Evolutionary conservation across 2,797 vertebrate genomes (phyloP).

Genomic region (Lacerta viridis): DNA sequence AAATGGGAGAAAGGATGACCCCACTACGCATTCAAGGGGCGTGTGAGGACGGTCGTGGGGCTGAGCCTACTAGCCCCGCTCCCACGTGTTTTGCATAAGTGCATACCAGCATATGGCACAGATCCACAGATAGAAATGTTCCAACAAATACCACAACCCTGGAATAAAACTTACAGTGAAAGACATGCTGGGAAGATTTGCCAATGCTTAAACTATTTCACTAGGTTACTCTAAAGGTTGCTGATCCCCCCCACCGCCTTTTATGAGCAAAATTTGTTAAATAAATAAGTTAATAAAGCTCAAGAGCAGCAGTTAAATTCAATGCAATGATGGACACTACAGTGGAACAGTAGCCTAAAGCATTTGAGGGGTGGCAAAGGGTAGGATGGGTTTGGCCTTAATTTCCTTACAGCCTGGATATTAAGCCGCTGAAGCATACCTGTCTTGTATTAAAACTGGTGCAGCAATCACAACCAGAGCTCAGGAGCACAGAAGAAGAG

Average conservation of each 20-base stretch:
- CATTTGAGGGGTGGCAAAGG: background rate
- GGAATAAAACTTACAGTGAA: background rate
- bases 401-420: background rate
- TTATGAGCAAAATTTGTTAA: background rate
- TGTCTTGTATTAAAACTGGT: background rate
- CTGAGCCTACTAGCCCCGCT: background rate
- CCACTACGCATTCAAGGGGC: background rate
- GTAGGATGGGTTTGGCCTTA: background rate
- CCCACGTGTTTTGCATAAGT: background rate
- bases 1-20: background rate
- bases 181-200: background rate
- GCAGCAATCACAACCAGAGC: background rate
- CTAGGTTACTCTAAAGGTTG: background rate
- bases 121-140: background rate
- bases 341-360: background rate
- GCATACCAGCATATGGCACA: too few relatives aligned
- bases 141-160: background rate
- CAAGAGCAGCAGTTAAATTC: background rate
- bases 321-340: background rate
- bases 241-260: background rate
- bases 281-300: background rate
- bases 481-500: background rate
- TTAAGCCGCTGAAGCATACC: background rate
- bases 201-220: background rate
- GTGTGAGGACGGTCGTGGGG: background rate